Conservation (phyloP, 2,888 invertebrate genomes). For the Phyllotreta striolata region DNA sequence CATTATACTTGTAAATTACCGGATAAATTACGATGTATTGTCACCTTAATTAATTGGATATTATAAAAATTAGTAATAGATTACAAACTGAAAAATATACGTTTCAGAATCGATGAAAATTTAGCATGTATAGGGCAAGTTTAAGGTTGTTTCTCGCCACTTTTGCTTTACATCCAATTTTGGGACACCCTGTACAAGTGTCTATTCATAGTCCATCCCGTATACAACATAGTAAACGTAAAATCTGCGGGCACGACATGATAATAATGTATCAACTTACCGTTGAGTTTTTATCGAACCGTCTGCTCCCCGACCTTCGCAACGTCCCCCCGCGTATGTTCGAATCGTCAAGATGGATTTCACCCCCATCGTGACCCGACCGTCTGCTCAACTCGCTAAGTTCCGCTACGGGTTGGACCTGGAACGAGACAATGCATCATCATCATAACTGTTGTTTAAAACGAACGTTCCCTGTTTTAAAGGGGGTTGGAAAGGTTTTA, state of each 20-base stretch:
- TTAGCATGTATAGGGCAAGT: no score
- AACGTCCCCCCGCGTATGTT: conserved; percentile 78
- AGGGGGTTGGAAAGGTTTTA: conserved; percentile 11
- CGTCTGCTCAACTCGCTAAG: conserved; percentile 88
- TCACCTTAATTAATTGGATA: neutral
- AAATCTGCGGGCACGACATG: neutral
- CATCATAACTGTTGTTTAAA: neutral
- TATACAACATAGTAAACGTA: neutral
- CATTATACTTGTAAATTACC: conserved; percentile 16
- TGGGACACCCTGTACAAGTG: neutral
- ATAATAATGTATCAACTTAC: conserved; percentile 58
- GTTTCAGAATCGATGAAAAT: no score
- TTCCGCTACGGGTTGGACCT: conserved; percentile 95
- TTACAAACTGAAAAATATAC: no score
- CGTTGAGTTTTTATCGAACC: conserved; percentile 75
- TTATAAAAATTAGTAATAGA: no score
- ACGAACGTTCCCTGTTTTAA: neutral
- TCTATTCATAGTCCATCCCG: no score
- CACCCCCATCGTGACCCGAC: conserved; percentile 72
- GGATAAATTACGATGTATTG: conserved; percentile 2
- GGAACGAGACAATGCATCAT: conserved; percentile 46
- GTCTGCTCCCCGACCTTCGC: conserved; percentile 80
- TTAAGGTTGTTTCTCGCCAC: no score
- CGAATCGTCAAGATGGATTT: conserved; percentile 73
- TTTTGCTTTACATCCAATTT: neutral